Percentiles rank a stretch among this genome's conserved stretches.
These are phyloP conservation scores for Aphidius colemani DNA, from an alignment of 2,888 invertebrate species.

Conservation along the genomic window DNA sequence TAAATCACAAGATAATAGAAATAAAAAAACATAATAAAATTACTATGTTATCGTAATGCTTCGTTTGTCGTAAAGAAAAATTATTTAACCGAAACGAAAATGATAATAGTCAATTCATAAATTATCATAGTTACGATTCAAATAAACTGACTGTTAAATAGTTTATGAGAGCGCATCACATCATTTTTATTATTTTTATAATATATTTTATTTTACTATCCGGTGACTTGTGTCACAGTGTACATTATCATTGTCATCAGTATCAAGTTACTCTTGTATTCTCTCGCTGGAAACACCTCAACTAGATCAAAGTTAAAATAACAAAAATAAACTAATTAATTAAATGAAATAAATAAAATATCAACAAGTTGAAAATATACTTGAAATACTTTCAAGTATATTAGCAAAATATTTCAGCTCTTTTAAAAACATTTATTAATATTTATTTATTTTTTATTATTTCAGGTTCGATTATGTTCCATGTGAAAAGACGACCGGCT, in stretches of 20 bases:
- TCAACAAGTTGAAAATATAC: conserved; percentile 8
- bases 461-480: conserved; percentile 95
- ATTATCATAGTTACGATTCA: background rate
- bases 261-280: conserved; percentile 15
- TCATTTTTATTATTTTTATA: conserved; percentile 12
- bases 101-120: conserved; percentile 11
- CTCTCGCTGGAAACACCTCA: background rate
- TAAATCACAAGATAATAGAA: conserved; percentile 35
- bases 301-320: too few species aligned
- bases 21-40: background rate
- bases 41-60: too few species aligned
- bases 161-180: conserved; percentile 29
- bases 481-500: conserved; percentile 89
- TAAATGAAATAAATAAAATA: background rate
- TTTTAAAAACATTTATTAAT: too few species aligned
- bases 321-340: too few species aligned
- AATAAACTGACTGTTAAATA: conserved; percentile 17
- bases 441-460: conserved; percentile 6
- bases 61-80: background rate
- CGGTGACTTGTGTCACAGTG: conserved; percentile 1
- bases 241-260: background rate
- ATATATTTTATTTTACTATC: background rate
- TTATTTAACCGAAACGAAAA: conserved; percentile 13
- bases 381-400: background rate
- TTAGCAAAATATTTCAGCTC: background rate